phyloP scores from a whole-genome alignment of 2,797 vertebrate genomes.

The Macropodus opercularis region DNA sequence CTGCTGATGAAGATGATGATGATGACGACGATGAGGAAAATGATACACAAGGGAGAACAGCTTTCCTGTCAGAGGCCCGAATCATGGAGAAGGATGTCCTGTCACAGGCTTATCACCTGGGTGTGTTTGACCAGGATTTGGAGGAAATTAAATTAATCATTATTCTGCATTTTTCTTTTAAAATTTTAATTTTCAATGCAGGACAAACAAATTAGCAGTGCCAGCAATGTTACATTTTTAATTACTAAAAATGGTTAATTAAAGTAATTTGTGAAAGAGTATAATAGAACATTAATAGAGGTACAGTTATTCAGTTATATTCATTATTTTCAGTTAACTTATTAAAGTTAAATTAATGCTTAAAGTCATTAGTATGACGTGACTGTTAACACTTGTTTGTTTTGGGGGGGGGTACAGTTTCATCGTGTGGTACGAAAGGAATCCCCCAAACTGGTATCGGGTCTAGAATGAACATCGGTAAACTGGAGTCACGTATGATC shows the following conservation, averaged over 20 bases:
- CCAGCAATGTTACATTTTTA: no score
- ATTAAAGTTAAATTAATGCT: no score
- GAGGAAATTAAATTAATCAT: background rate
- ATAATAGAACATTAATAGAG: no score
- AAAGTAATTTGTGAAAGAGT: no score
- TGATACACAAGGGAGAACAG: constrained; percentile 74
- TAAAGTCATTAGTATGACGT: no score
- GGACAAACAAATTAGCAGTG: no score
- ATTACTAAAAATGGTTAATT: no score
- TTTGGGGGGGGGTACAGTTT: constrained; percentile 81
- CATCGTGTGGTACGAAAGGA: constrained; percentile 89
- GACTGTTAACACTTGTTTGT: background rate
- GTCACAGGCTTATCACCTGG: constrained; percentile 90
- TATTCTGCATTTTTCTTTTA: no score
- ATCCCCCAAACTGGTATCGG: constrained; percentile 86
- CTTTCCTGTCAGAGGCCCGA: constrained; percentile 78
- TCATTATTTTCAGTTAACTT: no score
- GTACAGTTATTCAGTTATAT: no score
- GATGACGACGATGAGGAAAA: constrained; percentile 87
- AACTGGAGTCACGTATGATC: constrained; percentile 92
- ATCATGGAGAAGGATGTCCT: constrained; percentile 90
- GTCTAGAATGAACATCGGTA: constrained; percentile 89
- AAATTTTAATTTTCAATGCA: no score
- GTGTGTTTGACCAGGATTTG: constrained; percentile 75
- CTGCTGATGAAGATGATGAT: constrained; percentile 80